phyloP scores from a whole-genome alignment of 2,888 invertebrate genomes.

The Heliothis peltigera region DNA sequence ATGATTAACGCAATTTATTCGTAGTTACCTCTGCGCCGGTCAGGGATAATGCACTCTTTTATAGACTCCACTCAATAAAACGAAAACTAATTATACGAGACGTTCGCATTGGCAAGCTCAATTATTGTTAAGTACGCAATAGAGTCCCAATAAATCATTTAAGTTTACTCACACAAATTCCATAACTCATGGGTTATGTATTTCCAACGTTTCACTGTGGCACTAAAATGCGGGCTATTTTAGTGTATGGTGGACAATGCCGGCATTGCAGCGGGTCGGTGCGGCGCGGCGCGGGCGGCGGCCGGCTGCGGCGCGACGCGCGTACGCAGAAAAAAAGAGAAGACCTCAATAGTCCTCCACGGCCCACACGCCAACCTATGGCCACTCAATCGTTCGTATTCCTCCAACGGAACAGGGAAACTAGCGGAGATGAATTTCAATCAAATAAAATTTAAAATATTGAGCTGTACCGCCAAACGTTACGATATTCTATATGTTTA shows the following conservation, averaged over 20 bases:
- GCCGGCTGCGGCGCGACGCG: conserved; percentile 64
- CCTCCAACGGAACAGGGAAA: conserved; percentile 71
- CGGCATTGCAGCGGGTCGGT: conserved; percentile 49
- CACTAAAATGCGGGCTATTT: conserved; percentile 82
- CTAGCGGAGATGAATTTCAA: conserved; percentile 64
- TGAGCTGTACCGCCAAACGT: conserved; percentile 2
- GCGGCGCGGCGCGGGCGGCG: conserved; percentile 38
- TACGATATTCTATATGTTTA: conserved; percentile 25
- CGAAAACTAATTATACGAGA: conserved; percentile 51
- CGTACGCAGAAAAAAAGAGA: conserved; percentile 81
- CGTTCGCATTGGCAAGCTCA: conserved; percentile 46
- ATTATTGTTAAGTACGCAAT: conserved; percentile 62
- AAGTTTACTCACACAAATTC: conserved; percentile 65
- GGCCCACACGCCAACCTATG: conserved; percentile 88
- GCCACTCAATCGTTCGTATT: conserved; percentile 87
- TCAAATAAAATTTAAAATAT: conserved; percentile 6
- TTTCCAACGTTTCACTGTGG: conserved; percentile 74
- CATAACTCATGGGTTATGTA: conserved; percentile 78
- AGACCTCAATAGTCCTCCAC: conserved; percentile 85
- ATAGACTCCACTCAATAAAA: conserved; percentile 46
- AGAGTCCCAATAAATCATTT: conserved; percentile 76
- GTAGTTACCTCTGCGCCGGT: conserved; percentile 18
- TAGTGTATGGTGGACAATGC: conserved; percentile 82
- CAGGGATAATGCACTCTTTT: conserved; percentile 45
- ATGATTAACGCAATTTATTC: conserved; percentile 35